Conservation (phyloP, 2,113 vertebrate genomes). For the Felis chaus region DNA sequence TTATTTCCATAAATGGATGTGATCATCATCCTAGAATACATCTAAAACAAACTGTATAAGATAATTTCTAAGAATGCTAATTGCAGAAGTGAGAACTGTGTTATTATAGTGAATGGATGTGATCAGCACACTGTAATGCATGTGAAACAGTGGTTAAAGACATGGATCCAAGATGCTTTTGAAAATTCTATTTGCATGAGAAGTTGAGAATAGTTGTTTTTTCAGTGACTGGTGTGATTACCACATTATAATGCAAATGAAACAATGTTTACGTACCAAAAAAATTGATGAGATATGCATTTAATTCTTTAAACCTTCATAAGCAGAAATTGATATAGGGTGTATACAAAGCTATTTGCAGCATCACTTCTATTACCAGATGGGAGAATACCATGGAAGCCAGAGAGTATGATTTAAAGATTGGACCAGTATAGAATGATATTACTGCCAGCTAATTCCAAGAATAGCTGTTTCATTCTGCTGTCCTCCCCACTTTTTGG, state of each 20-base stretch:
- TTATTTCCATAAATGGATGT: slow-evolving; percentile 3
- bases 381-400: neutral
- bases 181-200: slow-evolving; percentile 21
- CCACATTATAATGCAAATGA: neutral
- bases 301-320: slow-evolving; percentile 36
- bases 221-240: neutral
- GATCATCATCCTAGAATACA: neutral
- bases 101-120: slow-evolving; percentile 21
- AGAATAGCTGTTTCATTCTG: slow-evolving; percentile 5
- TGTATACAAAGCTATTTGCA: neutral
- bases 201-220: slow-evolving; percentile 18
- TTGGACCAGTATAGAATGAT: neutral
- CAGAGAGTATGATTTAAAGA: neutral
- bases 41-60: neutral
- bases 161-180: neutral
- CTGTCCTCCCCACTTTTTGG: neutral
- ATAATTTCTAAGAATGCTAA: slow-evolving; percentile 13
- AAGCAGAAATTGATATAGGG: neutral
- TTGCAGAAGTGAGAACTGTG: neutral
- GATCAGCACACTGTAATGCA: neutral
- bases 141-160: slow-evolving; percentile 9
- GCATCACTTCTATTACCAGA: neutral
- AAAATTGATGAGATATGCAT: neutral
- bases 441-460: neutral
- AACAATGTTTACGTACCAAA: neutral